Evolutionary conservation across 2,797 vertebrate genomes (phyloP).

Genomic region (Aphelocoma californica): DNA sequence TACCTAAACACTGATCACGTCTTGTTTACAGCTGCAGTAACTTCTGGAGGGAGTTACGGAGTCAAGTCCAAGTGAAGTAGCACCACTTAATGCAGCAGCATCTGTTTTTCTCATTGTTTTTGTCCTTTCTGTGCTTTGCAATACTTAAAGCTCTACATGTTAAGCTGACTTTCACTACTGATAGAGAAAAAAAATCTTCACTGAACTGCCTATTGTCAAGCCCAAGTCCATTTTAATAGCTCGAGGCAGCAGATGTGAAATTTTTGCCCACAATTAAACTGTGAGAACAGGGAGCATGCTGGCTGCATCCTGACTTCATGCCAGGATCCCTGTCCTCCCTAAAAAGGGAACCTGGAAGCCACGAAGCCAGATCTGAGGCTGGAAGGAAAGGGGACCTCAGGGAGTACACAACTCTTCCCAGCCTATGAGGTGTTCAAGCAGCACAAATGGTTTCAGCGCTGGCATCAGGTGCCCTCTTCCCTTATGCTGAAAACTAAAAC

Average conservation of each 20-base stretch:
- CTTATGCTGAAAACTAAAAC: background rate
- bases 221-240: background rate
- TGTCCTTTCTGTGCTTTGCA: background rate
- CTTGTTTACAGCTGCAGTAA: background rate
- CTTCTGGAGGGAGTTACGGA: background rate
- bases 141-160: background rate
- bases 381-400: background rate
- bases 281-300: background rate
- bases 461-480: background rate
- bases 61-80: background rate
- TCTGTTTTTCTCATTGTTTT: background rate
- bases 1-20: background rate
- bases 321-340: background rate
- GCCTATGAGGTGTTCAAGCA: background rate
- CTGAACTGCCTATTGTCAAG: background rate
- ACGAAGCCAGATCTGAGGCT: background rate
- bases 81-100: background rate
- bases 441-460: rapidly evolving
- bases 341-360: background rate
- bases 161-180: background rate
- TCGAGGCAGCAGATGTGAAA: background rate
- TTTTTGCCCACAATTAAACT: background rate
- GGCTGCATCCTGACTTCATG: background rate
- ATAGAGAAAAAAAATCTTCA: background rate
- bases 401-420: background rate